These are phyloP conservation scores for Sepioteuthis lessoniana DNA, from an alignment of 2,888 invertebrate genomes.

Conservation along the genomic window DNA sequence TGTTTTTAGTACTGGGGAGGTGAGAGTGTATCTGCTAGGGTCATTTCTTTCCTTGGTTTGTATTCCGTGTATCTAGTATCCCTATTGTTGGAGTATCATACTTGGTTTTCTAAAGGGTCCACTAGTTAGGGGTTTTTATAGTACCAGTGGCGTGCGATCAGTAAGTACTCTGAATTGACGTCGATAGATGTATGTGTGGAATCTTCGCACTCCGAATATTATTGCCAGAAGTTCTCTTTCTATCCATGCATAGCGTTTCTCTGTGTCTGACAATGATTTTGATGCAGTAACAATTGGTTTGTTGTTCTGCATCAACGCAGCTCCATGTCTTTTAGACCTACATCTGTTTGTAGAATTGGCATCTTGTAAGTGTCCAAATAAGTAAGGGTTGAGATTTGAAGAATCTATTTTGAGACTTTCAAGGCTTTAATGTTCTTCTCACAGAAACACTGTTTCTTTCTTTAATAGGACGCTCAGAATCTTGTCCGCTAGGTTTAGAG, in stretches of 20 bases:
- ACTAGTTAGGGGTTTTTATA: conserved; percentile 50
- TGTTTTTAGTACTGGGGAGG: conserved; percentile 39
- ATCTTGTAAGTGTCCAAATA: conserved; percentile 50
- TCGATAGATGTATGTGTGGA: conserved; percentile 53
- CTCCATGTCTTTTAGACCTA: conserved; percentile 52
- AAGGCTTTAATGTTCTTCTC: too few species aligned
- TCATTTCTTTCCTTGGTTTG: conserved; percentile 53
- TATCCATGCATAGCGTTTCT: conserved; percentile 54
- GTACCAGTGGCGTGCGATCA: conserved; percentile 54
- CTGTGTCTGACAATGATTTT: conserved; percentile 52
- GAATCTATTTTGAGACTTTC: neutral
- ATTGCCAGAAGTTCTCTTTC: conserved; percentile 55
- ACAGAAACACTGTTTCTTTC: neutral
- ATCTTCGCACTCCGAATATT: conserved; percentile 53
- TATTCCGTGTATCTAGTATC: conserved; percentile 52
- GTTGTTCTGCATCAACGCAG: conserved; percentile 52
- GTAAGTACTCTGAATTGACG: conserved; percentile 49
- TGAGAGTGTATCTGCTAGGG: conserved; percentile 53
- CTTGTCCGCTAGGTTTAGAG: neutral
- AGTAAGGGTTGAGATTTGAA: conserved; percentile 35
- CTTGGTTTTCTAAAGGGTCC: conserved; percentile 53
- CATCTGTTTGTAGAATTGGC: conserved; percentile 50
- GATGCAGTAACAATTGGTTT: conserved; percentile 50
- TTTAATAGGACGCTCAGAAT: neutral
- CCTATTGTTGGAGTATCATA: conserved; percentile 54